Conservation (phyloP, 2,113 vertebrate species). For the Brachyistius frenatus region DNA sequence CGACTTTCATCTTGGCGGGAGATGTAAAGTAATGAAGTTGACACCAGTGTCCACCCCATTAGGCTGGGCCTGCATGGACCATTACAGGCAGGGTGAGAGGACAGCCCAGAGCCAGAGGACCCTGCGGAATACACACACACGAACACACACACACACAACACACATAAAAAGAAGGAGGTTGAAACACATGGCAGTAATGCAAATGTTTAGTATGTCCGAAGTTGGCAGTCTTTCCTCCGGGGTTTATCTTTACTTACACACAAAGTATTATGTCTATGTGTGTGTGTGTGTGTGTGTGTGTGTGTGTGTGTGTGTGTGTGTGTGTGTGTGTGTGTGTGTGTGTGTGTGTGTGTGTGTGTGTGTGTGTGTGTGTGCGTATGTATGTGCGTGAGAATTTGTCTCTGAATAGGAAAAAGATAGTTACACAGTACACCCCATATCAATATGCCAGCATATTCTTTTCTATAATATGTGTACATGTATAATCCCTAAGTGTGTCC, state of each 20-base stretch:
- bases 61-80: slow-evolving; percentile 83
- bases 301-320: not conserved
- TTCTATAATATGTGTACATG: slow-evolving; percentile 39
- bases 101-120: slow-evolving; percentile 81
- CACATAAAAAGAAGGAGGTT: slow-evolving; percentile 29
- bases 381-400: not conserved
- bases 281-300: not conserved
- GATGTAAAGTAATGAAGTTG: slow-evolving; percentile 86
- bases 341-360: slow-evolving; percentile 17
- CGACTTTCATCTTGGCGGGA: slow-evolving; percentile 81
- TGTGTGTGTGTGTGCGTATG: not conserved
- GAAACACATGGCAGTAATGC: slow-evolving; percentile 38
- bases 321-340: slow-evolving; percentile 12
- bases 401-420: slow-evolving; percentile 32
- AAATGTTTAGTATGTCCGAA: slow-evolving; percentile 48
- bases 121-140: slow-evolving; percentile 62
- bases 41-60: slow-evolving; percentile 85
- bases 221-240: slow-evolving; percentile 53
- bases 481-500: slow-evolving; percentile 53
- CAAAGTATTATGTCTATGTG: slow-evolving; percentile 34
- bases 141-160: slow-evolving; percentile 54
- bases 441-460: slow-evolving; percentile 26
- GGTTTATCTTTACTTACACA: slow-evolving; percentile 42
- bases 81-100: slow-evolving; percentile 85
- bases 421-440: slow-evolving; percentile 16